Evolutionary conservation across 1,140 invertebrate species (phyloP).

Genomic region (Thaumetopoea pityocampa): DNA sequence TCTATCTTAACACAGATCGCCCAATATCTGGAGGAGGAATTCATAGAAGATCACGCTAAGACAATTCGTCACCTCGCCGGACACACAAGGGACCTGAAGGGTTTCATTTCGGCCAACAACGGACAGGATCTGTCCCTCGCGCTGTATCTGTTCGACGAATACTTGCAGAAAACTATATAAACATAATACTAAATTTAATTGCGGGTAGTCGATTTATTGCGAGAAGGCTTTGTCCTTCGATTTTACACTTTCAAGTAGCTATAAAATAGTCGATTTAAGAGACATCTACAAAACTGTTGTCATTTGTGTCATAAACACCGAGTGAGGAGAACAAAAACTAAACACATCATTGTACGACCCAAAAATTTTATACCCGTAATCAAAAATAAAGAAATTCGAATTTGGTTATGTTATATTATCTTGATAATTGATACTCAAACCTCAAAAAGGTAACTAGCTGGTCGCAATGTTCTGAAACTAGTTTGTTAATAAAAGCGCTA

Average conservation of each 20-base stretch:
- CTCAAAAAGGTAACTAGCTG: too few species aligned
- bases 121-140: slow-evolving; percentile 80
- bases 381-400: too few species aligned
- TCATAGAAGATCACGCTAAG: slow-evolving; percentile 81
- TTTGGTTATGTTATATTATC: too few species aligned
- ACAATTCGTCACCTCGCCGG: slow-evolving; percentile 82
- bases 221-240: not conserved
- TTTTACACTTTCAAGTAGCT: slow-evolving; percentile 10
- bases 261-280: not conserved
- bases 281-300: not conserved
- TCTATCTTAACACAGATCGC: slow-evolving; percentile 68
- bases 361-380: too few species aligned
- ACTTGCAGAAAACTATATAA: slow-evolving; percentile 79
- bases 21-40: slow-evolving; percentile 85
- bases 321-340: not conserved
- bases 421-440: too few species aligned
- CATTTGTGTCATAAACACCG: not conserved
- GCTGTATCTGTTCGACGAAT: slow-evolving; percentile 87
- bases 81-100: slow-evolving; percentile 82
- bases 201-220: too few species aligned
- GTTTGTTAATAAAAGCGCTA: too few species aligned
- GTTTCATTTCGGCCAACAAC: slow-evolving; percentile 76
- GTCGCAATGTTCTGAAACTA: too few species aligned
- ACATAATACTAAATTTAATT: slow-evolving; percentile 5
- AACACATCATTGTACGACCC: not conserved